Conservation (phyloP, 2,113 vertebrate genomes). For the Caranx ignobilis region DNA sequence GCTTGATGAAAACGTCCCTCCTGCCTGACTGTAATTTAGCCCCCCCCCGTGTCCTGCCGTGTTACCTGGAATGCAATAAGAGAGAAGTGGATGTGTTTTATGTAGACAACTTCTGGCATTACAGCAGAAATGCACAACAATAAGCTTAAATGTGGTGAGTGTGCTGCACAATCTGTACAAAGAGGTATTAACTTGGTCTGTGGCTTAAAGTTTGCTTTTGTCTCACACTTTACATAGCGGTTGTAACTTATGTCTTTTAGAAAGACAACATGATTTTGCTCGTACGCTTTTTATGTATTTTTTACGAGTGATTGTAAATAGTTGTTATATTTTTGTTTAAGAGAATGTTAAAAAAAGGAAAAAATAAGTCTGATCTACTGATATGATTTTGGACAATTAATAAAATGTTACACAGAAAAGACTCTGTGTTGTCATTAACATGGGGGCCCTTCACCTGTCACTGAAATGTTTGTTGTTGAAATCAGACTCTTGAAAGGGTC, state of each 20-base stretch:
- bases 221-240: conserved; percentile 92
- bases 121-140: conserved; percentile 90
- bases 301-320: conserved; percentile 97
- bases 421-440: conserved; percentile 1
- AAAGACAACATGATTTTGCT: conserved; percentile 92
- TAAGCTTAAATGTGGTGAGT: conserved; percentile 87
- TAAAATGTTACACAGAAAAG: conserved; percentile 75
- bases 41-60: conserved; percentile 56
- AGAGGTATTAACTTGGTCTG: conserved; percentile 88
- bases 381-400: conserved; percentile 83
- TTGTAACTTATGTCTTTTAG: conserved; percentile 98
- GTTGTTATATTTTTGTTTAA: conserved; percentile 99
- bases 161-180: conserved; percentile 90
- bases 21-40: conserved; percentile 67
- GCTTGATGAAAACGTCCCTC: conserved; percentile 11
- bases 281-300: conserved; percentile 95
- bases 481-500: too few relatives aligned
- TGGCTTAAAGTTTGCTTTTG: conserved; percentile 84
- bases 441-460: neutral
- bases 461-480: too few relatives aligned
- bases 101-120: conserved; percentile 72
- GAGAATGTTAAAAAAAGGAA: conserved; percentile 88
- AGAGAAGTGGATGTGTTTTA: conserved; percentile 82
- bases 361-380: conserved; percentile 84
- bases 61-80: conserved; percentile 86